Evolutionary conservation across 2,797 vertebrate genomes (phyloP).

Genomic region (Acrocephalus scirpaceus): DNA sequence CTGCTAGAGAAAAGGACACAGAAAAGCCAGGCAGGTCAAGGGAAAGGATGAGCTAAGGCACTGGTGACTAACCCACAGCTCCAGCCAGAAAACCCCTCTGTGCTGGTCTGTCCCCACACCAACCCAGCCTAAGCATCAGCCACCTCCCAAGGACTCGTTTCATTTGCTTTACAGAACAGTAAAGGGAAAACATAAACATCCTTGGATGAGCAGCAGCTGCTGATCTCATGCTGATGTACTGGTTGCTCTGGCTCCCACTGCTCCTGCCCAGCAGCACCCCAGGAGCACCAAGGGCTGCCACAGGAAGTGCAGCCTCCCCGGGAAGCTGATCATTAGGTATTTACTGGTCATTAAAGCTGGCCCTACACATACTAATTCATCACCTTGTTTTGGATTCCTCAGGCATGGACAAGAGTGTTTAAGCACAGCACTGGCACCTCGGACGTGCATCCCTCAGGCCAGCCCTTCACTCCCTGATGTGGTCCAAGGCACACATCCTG

Average conservation of each 20-base stretch:
- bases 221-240: background rate
- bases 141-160: background rate
- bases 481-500: fast-evolving
- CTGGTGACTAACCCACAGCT: background rate
- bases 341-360: background rate
- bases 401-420: fast-evolving
- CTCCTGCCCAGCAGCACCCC: background rate
- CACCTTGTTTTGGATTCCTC: background rate
- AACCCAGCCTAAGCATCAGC: background rate
- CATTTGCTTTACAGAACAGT: background rate
- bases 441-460: fast-evolving
- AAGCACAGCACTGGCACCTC: fast-evolving
- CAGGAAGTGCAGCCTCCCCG: background rate
- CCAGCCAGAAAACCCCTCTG: background rate
- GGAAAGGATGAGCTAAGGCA: background rate
- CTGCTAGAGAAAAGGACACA: background rate
- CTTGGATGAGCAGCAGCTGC: background rate
- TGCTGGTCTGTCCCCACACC: background rate
- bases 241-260: background rate
- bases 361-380: background rate
- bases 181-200: background rate
- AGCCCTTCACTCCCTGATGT: background rate
- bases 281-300: background rate
- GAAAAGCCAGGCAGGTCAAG: background rate
- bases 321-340: background rate